phyloP scores from a whole-genome alignment of 2,113 vertebrate species.

The Chinchilla lanigera region DNA sequence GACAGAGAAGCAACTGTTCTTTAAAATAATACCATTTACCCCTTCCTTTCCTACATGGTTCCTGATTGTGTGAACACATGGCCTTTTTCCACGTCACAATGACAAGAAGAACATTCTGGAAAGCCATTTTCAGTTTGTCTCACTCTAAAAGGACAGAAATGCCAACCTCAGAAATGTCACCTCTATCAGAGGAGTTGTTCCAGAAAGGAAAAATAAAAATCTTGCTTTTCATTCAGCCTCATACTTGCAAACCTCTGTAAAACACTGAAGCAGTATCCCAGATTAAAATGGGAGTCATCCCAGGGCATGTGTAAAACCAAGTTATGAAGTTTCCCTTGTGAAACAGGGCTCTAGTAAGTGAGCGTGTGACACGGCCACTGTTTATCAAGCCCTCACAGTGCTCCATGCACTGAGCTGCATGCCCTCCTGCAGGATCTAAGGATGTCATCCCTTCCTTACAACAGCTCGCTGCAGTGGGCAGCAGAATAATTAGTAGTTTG shows the following conservation, averaged over 20 bases:
- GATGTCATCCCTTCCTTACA: not conserved
- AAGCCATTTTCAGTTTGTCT: slow-evolving; percentile 10
- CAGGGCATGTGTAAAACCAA: not conserved
- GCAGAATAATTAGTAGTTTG: not conserved
- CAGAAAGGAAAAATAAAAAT: not conserved
- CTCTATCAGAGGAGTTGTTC: not conserved
- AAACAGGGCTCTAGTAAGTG: not conserved
- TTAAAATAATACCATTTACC: slow-evolving; percentile 15
- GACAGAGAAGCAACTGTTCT: not conserved
- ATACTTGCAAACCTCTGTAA: not conserved
- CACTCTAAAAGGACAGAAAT: slow-evolving; percentile 28
- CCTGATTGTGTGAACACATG: not conserved
- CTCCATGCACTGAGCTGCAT: not conserved
- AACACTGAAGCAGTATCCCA: not conserved
- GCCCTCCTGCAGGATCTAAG: not conserved
- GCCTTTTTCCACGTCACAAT: not conserved
- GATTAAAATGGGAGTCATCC: not conserved
- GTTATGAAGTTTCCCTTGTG: not conserved
- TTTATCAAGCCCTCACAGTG: not conserved
- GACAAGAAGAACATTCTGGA: not conserved
- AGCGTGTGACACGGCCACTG: not conserved
- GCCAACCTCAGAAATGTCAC: not conserved
- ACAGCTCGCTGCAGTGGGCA: not conserved
- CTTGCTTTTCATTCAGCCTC: not conserved
- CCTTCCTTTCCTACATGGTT: not conserved